Conservation (phyloP, 2,888 invertebrate genomes). For the Phalera bucephala region DNA sequence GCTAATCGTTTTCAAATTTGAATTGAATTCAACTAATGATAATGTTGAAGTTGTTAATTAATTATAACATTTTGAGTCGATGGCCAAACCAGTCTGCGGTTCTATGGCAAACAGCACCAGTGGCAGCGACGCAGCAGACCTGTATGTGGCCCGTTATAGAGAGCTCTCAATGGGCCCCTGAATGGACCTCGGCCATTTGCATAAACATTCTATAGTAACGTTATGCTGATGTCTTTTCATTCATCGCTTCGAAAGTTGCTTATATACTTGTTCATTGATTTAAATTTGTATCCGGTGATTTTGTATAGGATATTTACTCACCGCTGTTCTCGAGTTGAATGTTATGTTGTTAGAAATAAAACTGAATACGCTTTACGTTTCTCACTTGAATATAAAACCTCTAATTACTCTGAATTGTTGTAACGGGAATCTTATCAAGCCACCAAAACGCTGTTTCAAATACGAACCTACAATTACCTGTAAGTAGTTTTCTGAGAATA, state of each 20-base stretch:
- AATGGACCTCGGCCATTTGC: constrained; percentile 57
- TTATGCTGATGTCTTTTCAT: constrained; percentile 35
- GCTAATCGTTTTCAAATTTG: too few relatives aligned
- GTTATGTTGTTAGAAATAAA: too few relatives aligned
- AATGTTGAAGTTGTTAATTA: neutral
- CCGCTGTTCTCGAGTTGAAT: too few relatives aligned
- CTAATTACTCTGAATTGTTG: too few relatives aligned
- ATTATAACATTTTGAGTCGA: constrained; percentile 3
- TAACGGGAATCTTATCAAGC: too few relatives aligned
- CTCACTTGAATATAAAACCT: too few relatives aligned
- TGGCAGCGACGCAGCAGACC: constrained; percentile 31
- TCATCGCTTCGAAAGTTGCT: constrained; percentile 32
- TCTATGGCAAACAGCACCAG: constrained; percentile 3
- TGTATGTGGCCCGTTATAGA: constrained; percentile 43
- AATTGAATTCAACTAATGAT: neutral
- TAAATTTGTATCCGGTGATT: too few relatives aligned
- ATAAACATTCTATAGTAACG: constrained; percentile 54
- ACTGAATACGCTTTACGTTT: too few relatives aligned
- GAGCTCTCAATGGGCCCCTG: constrained; percentile 53
- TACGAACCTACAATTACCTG: too few relatives aligned
- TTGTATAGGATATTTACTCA: too few relatives aligned
- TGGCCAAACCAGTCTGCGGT: constrained; percentile 11
- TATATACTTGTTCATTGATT: constrained; percentile 31
- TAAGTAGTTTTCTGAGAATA: too few relatives aligned
- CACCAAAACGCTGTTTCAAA: too few relatives aligned